These are phyloP conservation scores for Dasypus novemcinctus DNA, from an alignment of 2,113 vertebrate genomes.

Conservation along the genomic window DNA sequence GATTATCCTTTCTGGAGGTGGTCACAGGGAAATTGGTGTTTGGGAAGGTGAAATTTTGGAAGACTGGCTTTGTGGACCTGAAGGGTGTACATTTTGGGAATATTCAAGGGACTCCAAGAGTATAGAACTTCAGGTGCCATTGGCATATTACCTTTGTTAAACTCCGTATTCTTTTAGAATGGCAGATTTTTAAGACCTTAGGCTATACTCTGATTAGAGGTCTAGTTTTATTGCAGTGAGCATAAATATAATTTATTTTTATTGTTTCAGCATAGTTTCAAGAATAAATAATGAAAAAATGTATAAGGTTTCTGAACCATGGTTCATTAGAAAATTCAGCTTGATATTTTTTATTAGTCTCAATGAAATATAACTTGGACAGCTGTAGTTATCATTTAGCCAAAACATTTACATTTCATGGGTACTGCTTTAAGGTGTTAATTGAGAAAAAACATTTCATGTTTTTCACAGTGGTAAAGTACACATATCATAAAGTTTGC, in stretches of 20 bases:
- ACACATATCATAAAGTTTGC: background rate
- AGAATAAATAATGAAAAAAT: constrained; percentile 37
- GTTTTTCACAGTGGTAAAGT: background rate
- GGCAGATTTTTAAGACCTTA: constrained; percentile 7
- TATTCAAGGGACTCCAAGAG: background rate
- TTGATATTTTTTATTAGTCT: background rate
- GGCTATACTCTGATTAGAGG: background rate
- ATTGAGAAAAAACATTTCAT: constrained; percentile 36
- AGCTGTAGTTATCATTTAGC: background rate
- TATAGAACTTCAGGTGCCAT: background rate
- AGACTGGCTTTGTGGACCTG: background rate
- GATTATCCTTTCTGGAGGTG: background rate
- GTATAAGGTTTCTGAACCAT: constrained; percentile 3
- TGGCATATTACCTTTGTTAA: background rate
- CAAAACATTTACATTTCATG: background rate
- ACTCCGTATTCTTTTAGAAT: background rate
- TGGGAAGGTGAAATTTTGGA: background rate
- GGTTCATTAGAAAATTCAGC: constrained; percentile 16
- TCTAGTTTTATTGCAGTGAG: background rate
- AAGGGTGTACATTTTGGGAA: background rate
- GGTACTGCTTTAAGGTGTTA: background rate
- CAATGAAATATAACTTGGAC: background rate
- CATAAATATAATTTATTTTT: constrained; percentile 44
- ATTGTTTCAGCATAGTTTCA: constrained; percentile 2
- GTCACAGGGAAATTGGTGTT: background rate